Evolutionary conservation across 1,140 invertebrate species (phyloP).

Genomic region (Caenorhabditis remanei): DNA sequence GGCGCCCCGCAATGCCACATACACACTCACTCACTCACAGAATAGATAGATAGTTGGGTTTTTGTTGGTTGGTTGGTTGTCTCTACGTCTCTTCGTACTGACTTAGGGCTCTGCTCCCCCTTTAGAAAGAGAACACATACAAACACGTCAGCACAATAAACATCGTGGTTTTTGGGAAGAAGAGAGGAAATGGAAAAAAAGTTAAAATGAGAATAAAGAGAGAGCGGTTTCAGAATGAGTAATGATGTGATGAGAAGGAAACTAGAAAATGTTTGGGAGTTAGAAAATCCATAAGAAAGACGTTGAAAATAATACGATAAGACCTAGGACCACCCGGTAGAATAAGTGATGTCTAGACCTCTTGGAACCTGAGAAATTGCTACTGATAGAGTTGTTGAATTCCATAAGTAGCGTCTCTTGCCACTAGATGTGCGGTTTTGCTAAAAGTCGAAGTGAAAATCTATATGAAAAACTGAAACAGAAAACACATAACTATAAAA

Average conservation of each 20-base stretch:
- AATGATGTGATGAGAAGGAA: slow-evolving; percentile 3
- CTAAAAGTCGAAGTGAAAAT: too few species aligned
- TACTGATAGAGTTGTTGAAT: too few species aligned
- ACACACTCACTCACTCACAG: not conserved
- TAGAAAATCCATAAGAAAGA: not conserved
- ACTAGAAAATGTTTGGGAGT: not conserved
- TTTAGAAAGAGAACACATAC: not conserved
- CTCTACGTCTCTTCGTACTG: not conserved
- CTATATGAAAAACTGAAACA: too few species aligned
- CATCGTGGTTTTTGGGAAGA: not conserved
- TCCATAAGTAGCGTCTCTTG: too few species aligned
- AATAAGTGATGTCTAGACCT: too few species aligned
- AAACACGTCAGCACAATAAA: slow-evolving; percentile 50
- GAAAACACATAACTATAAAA: too few species aligned
- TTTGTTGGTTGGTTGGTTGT: not conserved
- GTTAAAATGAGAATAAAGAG: not conserved
- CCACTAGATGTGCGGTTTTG: too few species aligned
- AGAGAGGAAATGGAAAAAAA: not conserved
- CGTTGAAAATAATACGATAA: not conserved
- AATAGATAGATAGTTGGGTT: not conserved
- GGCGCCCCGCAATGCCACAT: not conserved
- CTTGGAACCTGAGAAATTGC: too few species aligned
- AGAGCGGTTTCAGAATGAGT: not conserved
- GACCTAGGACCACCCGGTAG: too few species aligned
- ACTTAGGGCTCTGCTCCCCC: not conserved